Evolutionary conservation across 2,888 invertebrate genomes (phyloP).

Genomic region (Acrobasis consociella): DNA sequence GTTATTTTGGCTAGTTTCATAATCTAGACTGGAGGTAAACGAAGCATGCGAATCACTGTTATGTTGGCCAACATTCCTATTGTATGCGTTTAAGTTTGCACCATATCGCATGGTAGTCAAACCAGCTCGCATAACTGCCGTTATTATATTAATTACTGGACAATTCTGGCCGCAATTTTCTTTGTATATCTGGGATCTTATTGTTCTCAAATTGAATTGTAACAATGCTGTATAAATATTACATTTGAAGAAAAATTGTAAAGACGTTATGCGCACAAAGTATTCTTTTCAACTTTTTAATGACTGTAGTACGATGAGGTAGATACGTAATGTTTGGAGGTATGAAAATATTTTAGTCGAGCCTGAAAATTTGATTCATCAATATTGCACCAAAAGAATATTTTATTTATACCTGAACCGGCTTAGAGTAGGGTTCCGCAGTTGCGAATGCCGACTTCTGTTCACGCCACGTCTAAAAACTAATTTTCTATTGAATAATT

Average conservation of each 20-base stretch:
- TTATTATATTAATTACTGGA: slow-evolving; percentile 23
- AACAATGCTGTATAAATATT: neutral
- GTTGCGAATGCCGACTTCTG: too few relatives aligned
- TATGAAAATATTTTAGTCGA: slow-evolving; percentile 4
- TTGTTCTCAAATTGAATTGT: slow-evolving; percentile 12
- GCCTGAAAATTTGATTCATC: too few relatives aligned
- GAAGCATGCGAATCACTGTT: slow-evolving; percentile 16
- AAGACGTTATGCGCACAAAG: too few relatives aligned
- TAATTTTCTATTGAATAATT: too few relatives aligned
- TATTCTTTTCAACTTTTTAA: too few relatives aligned
- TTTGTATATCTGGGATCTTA: slow-evolving; percentile 15
- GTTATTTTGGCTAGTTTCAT: slow-evolving; percentile 13
- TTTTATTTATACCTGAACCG: too few relatives aligned
- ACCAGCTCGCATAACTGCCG: slow-evolving; percentile 14
- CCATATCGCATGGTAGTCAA: slow-evolving; percentile 16
- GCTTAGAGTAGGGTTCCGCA: too few relatives aligned
- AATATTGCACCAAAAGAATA: too few relatives aligned
- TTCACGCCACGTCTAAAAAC: too few relatives aligned
- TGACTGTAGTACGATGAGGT: too few relatives aligned
- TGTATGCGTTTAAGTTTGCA: slow-evolving; percentile 16
- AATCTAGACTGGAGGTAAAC: slow-evolving; percentile 1
- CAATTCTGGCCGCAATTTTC: slow-evolving; percentile 17
- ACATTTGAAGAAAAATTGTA: neutral
- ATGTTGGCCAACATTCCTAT: slow-evolving; percentile 11
- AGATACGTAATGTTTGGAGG: too few relatives aligned